Evolutionary conservation across 2,888 invertebrate species (phyloP), one percentile per base, ranked within the genome.

Genomic region (Cryptus armator): DNA sequence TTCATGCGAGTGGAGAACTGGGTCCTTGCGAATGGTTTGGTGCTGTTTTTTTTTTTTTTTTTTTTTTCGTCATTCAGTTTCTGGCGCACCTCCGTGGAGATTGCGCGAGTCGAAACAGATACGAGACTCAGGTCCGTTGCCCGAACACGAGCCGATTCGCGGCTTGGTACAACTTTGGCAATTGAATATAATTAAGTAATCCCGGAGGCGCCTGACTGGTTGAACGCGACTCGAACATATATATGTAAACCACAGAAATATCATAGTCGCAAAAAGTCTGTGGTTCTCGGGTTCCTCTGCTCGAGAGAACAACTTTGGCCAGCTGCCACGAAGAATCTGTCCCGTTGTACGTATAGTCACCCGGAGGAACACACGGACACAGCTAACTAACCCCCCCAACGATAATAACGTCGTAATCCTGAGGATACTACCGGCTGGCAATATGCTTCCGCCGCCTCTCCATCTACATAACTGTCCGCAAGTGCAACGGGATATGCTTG

Each of bases 151-250:
- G 79, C 80, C 82, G 59, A 76, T 71, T 76, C 79, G 71, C 68
- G 62, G 67, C 53, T 48, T 75, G 46, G 74, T 19, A 82, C 83
- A 93, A 93, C 92, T 93, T 93, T 92, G 90, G 91, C 92, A 91
- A 93, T 93, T 92, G 93, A 93, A 93, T 93, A 91, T 92, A 92
- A 93, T 93, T 92, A 92, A 92, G 91, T 89, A 91, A 92, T 91
- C 86, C 85, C 72, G 75, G 80, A 85, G 87, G 86, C 88, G 89
- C 86, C 88, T 88, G 89, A 87, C 86, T 87, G 87, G 74, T 86
- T 85, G 84, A 85, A 86, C 87, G 87, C 82, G 86, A 86, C 48
- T 48, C 62, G 68, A 85, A 78, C 70, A 44, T 83, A 51, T 16
- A 24, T 68, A 56, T 70, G 59, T 19, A 62, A 16, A 64, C n/a